phyloP scores from a whole-genome alignment of 2,888 invertebrate genomes.

The Linnaemya tessellans region DNA sequence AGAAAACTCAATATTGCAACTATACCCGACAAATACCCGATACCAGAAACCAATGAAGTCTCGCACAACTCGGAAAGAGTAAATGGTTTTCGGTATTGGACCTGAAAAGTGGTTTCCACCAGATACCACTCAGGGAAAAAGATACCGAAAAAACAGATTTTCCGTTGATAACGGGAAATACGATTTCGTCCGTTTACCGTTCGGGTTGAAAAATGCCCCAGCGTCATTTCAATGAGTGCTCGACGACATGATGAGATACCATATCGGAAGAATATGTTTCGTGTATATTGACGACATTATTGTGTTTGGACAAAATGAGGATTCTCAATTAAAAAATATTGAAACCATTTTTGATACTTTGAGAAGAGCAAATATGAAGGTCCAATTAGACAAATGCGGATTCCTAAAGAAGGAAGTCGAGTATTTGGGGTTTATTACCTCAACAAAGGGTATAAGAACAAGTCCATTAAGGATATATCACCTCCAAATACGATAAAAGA shows the following conservation, averaged over 20 bases:
- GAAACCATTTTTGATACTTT: constrained; percentile 3
- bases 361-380: too few species aligned
- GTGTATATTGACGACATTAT: constrained; percentile 13
- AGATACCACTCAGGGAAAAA: too few species aligned
- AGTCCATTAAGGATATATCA: neutral
- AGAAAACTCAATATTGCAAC: too few species aligned
- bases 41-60: too few species aligned
- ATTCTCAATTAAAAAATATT: neutral
- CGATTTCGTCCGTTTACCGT: too few species aligned
- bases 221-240: neutral
- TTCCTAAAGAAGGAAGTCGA: neutral
- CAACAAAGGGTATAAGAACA: neutral
- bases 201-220: neutral
- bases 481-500: neutral
- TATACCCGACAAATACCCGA: too few species aligned
- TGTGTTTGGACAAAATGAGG: neutral
- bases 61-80: too few species aligned
- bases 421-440: neutral
- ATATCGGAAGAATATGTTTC: neutral
- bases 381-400: too few species aligned
- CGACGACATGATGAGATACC: neutral
- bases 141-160: too few species aligned
- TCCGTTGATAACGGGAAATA: too few species aligned
- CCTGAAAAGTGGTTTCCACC: too few species aligned
- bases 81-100: too few species aligned